These are phyloP conservation scores for Parasteatoda tepidariorum DNA, from an alignment of 1,140 invertebrate species.

Conservation along the genomic window DNA sequence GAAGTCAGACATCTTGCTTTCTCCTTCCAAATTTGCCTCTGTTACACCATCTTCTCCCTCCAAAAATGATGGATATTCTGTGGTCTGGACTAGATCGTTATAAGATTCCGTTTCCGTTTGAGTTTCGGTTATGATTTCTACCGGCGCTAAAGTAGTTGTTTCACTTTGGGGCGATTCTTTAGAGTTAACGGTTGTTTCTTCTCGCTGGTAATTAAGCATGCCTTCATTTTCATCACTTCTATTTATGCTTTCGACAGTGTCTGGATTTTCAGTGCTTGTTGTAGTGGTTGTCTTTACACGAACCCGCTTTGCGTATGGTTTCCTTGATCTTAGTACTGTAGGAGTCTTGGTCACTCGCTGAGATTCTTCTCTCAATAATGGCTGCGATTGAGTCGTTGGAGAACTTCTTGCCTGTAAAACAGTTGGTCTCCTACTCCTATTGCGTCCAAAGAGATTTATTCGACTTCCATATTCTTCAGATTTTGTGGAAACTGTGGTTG, in stretches of 20 bases:
- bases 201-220: not conserved
- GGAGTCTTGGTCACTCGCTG: not conserved
- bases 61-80: not conserved
- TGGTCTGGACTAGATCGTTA: constrained; percentile 26
- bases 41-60: not conserved
- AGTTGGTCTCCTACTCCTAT: constrained; percentile 1
- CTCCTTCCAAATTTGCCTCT: not conserved
- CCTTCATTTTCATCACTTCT: constrained; percentile 44
- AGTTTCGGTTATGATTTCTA: not conserved
- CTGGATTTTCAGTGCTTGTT: not conserved
- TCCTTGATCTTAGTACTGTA: not conserved
- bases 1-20: constrained; percentile 3
- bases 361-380: not conserved
- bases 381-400: not conserved
- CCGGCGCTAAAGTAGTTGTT: not conserved
- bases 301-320: not conserved
- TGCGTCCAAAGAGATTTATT: constrained; percentile 42
- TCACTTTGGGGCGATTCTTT: not conserved
- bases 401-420: not conserved
- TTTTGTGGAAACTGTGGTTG: not conserved
- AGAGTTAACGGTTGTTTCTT: not conserved
- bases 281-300: constrained; percentile 1
- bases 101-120: constrained; percentile 16
- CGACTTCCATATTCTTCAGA: constrained; percentile 43
- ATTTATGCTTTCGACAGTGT: not conserved